phyloP scores from a whole-genome alignment of 2,113 vertebrate genomes.

The Martes martes region DNA sequence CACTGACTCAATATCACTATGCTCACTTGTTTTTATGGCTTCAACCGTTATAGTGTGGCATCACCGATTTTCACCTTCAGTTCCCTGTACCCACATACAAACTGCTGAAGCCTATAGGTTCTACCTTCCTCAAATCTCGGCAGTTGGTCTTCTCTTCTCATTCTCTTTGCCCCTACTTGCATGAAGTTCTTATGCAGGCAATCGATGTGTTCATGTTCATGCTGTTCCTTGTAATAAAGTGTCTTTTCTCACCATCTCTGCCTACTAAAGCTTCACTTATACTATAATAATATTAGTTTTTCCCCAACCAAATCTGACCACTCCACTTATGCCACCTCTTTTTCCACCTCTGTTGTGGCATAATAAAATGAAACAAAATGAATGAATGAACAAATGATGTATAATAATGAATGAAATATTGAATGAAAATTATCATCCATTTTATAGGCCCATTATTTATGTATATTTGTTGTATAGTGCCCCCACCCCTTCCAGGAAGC shows the following conservation, averaged over 20 bases:
- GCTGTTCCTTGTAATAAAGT: neutral
- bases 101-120: neutral
- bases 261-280: neutral
- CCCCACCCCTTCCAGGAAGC: neutral
- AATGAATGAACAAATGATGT: neutral
- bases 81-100: neutral
- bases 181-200: neutral
- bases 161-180: neutral
- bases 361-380: neutral
- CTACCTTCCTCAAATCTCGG: neutral
- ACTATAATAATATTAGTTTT: neutral
- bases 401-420: neutral
- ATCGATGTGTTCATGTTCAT: neutral
- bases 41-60: neutral
- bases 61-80: neutral
- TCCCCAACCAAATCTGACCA: neutral
- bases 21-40: neutral
- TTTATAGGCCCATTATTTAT: neutral
- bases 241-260: neutral
- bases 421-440: neutral
- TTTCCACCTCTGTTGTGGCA: neutral
- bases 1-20: neutral
- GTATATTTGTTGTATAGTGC: neutral
- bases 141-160: neutral
- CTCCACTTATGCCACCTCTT: neutral